These are phyloP conservation scores for Chelonus insularis DNA, from an alignment of 1,140 invertebrate genomes.

Conservation along the genomic window DNA sequence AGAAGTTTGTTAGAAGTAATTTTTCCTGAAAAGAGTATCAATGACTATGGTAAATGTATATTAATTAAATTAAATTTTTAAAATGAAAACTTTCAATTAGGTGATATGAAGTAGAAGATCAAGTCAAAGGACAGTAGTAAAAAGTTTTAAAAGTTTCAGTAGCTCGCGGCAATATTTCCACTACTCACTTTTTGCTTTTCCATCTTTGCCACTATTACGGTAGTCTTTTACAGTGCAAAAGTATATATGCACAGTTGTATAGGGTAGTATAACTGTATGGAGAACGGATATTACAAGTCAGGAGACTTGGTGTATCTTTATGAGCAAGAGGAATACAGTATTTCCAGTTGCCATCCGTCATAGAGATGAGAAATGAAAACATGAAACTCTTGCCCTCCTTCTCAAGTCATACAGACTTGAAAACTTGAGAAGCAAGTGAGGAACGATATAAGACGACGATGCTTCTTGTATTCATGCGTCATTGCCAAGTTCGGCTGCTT, in stretches of 20 bases:
- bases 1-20: too few species aligned
- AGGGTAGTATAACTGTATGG: slow-evolving; percentile 10
- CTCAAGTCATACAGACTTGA: neutral
- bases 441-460: neutral
- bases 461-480: slow-evolving; percentile 20
- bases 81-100: neutral
- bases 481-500: slow-evolving; percentile 25
- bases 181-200: neutral
- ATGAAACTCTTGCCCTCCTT: slow-evolving; percentile 10
- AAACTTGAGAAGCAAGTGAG: neutral
- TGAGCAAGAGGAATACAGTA: slow-evolving; percentile 9
- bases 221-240: neutral
- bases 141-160: slow-evolving; percentile 9
- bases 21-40: too few species aligned
- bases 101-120: neutral
- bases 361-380: slow-evolving; percentile 11
- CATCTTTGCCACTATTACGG: neutral
- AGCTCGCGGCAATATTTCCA: neutral
- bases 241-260: neutral
- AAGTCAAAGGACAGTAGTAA: neutral
- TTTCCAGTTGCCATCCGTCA: slow-evolving; percentile 26
- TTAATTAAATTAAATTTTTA: too few species aligned
- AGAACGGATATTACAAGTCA: slow-evolving; percentile 27
- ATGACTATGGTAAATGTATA: too few species aligned
- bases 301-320: slow-evolving; percentile 24